Evolutionary conservation across 2,888 invertebrate genomes (phyloP), one percentile per base, ranked within the genome.

Genomic region (Cephus sareptanus): DNA sequence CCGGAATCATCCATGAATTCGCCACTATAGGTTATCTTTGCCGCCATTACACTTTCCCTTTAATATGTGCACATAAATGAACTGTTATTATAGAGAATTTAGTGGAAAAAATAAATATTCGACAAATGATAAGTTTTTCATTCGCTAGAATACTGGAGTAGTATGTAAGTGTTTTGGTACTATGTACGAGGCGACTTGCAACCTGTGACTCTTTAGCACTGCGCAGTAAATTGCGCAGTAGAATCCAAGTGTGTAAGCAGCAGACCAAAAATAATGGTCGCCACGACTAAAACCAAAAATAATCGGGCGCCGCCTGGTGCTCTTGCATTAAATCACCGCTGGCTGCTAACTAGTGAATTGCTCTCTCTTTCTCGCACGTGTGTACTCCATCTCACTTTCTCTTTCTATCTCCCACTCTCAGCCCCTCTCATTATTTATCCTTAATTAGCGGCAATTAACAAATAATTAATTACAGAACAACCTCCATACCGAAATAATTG

Each of bases 231-330:
- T 74, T 35, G 74, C 34, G 79, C 85, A 79, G 75, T 70, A 75
- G 78, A 76, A 35, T 77, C 71, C 34, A 74, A 74, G 23, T 69
- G 30, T 33, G 34, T 40, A 40, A 75, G 70, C 73, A 33, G 30
- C 73, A 71, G 30, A 34, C 73, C 80, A 87, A 87, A 87, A 87
- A 85, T 86, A 86, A 86, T 88, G 87, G 87, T 84, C 83, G 81
- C 84, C 83, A 81, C 80, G 83, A 82, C 84, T 86, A 88, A 90
- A 90, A 90, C 88, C 90, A 90, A 89, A 90, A 90, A 90, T 90
- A 90, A 90, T 90, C 89, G 90, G 87, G 85, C 85, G 85, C 87
- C 89, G 88, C 89, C 88, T 87, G 89, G 86, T 90, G 87, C 82
- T 86, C 85, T 79, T 85, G 85, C 87, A 83, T 81, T 90, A 89